Base-by-base conservation (phyloP, 2,888 invertebrate genomes). In the Strigamia crassipes region DNA sequence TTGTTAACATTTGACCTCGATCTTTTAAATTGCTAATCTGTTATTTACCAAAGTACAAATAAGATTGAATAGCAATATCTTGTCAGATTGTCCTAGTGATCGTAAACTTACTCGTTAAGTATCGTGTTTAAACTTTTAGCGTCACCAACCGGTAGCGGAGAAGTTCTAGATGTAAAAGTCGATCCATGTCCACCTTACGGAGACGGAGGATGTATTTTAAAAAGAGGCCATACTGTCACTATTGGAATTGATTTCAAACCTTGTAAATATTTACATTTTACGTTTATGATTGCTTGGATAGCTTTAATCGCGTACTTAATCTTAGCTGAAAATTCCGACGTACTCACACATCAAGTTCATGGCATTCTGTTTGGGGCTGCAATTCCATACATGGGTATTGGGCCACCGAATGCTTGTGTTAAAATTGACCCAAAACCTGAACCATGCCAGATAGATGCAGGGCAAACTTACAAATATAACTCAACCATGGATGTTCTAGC, bases 201-300 rank as follows among this genome's bases (percentile, higher is more conserved):
- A 10, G 31, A 78, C 34, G 78, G 27, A 73, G 73, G 73, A 8
- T 78, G 78, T 18, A 27, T 78, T 31, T 78, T 78, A 18, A 21
- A 31, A 18, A 78, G 78, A 41, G 27, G 13, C 15, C 13, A 13
- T 13, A 15, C 21, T 23, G 78, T 78, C 34, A 0, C 12, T 3
- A 31, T 78, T 41, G 78, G 9, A 15, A 78, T 78, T 41, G 31
- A 78, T 10, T 78, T 78, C 78, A 78, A 78, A 41, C 78, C 78
- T n/a, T 34, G 78, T 78, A 78, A 78, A 34, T n/a, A 38, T 4
- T 9, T 38, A 38, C 38, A 38, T 38, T 38, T 27, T 38, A 38
- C 38, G 1, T 38, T 38, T 9, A 23, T 31, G n/a, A 77, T 13
- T 77, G 23, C 27, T 27, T 27, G 27, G 1, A 23, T 1, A 6